These are phyloP conservation scores for Parauchenoglanis ngamensis DNA, from an alignment of 2,797 vertebrate genomes.

Conservation along the genomic window DNA sequence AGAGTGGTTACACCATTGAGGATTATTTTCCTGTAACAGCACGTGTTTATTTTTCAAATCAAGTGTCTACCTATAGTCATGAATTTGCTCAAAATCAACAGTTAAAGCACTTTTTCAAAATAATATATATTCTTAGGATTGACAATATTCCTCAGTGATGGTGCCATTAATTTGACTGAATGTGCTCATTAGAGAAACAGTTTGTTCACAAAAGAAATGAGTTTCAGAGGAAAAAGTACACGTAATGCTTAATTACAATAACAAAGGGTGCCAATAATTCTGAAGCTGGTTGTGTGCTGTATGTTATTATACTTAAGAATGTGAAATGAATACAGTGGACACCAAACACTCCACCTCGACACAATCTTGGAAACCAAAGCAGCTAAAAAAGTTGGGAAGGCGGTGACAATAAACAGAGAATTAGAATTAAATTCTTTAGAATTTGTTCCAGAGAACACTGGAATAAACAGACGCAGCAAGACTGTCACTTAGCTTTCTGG, in stretches of 20 bases:
- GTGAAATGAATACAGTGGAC: background rate
- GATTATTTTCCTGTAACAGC: too few species aligned
- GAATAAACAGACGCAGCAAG: background rate
- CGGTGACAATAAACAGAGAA: conserved; percentile 1
- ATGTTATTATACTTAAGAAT: background rate
- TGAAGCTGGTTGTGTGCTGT: background rate
- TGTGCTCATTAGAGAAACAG: background rate
- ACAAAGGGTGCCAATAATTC: background rate
- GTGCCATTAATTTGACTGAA: background rate
- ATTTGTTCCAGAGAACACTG: background rate
- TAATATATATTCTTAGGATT: too few species aligned
- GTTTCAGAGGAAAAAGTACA: background rate
- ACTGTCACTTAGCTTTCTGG: background rate
- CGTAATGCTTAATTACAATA: background rate
- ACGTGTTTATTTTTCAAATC: too few species aligned
- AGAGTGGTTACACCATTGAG: too few species aligned
- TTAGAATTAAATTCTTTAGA: too few species aligned
- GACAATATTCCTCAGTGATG: background rate
- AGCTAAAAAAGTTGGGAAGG: background rate
- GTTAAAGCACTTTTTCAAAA: too few species aligned
- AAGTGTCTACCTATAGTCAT: too few species aligned
- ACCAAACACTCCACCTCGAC: background rate
- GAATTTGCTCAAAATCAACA: too few species aligned
- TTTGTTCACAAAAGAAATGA: background rate
- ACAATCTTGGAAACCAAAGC: background rate